These are phyloP conservation scores for Oryzaephilus surinamensis DNA, from an alignment of 1,140 invertebrate species.

Conservation along the genomic window DNA sequence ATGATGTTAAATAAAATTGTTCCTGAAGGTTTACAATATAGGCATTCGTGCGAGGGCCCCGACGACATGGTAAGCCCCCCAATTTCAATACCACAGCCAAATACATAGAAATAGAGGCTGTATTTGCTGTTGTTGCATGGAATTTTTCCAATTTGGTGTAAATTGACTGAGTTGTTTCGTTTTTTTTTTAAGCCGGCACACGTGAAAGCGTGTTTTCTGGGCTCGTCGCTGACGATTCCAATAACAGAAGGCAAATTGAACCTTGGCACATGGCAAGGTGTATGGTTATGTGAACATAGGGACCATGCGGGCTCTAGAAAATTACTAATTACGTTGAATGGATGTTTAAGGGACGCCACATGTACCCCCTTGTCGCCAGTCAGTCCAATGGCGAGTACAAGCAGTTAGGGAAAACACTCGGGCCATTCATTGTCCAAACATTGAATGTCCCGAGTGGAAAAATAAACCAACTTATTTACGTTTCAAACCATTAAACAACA, in stretches of 20 bases:
- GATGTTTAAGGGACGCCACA: conserved; percentile 70
- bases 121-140: neutral
- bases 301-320: conserved; percentile 89
- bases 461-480: neutral
- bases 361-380: conserved; percentile 73
- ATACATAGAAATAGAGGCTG: too few relatives aligned
- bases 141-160: too few relatives aligned
- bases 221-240: conserved; percentile 89
- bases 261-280: conserved; percentile 92
- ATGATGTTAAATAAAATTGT: conserved; percentile 98
- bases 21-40: conserved; percentile 89
- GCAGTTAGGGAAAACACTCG: conserved; percentile 66
- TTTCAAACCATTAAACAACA: conserved; percentile 2
- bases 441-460: conserved; percentile 32
- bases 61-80: conserved; percentile 84
- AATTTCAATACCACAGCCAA: neutral
- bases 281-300: conserved; percentile 96
- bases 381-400: conserved; percentile 75
- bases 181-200: conserved; percentile 75
- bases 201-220: conserved; percentile 92
- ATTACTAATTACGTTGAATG: conserved; percentile 82
- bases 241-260: conserved; percentile 92
- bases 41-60: conserved; percentile 93
- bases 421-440: conserved; percentile 36
- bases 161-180: too few relatives aligned